Evolutionary conservation across 1,140 invertebrate species (phyloP).

Genomic region (Diorhabda carinulata): DNA sequence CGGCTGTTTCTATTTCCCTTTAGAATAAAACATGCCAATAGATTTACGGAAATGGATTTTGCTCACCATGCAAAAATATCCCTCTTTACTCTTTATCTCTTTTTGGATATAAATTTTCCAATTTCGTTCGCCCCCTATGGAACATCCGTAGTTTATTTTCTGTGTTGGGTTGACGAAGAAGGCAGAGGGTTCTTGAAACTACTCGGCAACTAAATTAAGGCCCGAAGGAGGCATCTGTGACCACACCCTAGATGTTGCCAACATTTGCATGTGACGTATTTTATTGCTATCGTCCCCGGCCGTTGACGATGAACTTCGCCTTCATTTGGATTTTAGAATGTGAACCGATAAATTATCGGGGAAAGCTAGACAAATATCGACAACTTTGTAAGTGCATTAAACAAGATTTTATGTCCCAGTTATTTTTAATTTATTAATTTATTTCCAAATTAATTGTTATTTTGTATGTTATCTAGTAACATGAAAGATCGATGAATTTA

Average conservation of each 20-base stretch:
- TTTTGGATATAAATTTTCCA: constrained; percentile 46
- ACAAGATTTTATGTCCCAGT: neutral
- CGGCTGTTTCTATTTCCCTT: neutral
- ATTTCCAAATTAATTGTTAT: too few species aligned
- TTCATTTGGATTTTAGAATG: constrained; percentile 10
- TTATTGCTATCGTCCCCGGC: constrained; percentile 42
- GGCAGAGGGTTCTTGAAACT: constrained; percentile 44
- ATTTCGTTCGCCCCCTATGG: constrained; percentile 39
- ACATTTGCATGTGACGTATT: constrained; percentile 50
- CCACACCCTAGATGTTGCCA: constrained; percentile 46
- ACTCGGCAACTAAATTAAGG: constrained; percentile 50
- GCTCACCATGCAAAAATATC: constrained; percentile 9
- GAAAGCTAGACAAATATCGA: constrained; percentile 9
- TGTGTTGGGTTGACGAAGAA: constrained; percentile 30
- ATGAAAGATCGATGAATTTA: too few species aligned
- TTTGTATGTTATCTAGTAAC: too few species aligned
- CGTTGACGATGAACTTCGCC: constrained; percentile 34
- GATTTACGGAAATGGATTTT: constrained; percentile 2
- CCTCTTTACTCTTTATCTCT: constrained; percentile 29
- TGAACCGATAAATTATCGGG: neutral
- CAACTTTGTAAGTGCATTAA: neutral
- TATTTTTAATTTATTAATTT: too few species aligned
- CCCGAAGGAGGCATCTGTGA: constrained; percentile 48
- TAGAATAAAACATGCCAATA: neutral
- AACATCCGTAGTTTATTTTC: constrained; percentile 21